These are phyloP conservation scores for Sakesphorus luctuosus DNA, from an alignment of 2,113 vertebrate species.

Conservation along the genomic window DNA sequence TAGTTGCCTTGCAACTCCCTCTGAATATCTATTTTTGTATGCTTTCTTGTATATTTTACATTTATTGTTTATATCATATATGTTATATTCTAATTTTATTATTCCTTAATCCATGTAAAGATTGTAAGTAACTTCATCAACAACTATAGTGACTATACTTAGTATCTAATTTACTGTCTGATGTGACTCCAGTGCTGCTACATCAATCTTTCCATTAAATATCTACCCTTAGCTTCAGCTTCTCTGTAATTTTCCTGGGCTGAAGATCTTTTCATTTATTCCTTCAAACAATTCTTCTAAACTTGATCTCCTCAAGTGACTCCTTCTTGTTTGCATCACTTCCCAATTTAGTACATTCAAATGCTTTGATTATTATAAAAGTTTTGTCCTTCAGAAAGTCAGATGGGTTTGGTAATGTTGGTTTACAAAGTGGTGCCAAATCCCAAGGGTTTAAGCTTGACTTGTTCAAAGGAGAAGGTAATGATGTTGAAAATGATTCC, in stretches of 20 bases:
- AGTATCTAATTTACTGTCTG: background rate
- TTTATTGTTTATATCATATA: background rate
- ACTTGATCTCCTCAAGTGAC: background rate
- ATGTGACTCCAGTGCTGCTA: background rate
- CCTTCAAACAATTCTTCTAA: background rate
- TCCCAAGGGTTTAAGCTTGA: constrained; percentile 1
- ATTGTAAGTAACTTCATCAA: background rate
- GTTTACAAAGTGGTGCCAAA: constrained; percentile 27
- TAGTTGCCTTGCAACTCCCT: background rate
- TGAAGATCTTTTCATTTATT: background rate
- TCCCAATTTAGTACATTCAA: background rate
- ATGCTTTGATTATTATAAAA: constrained; percentile 9
- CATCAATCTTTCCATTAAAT: background rate
- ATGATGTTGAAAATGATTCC: constrained; percentile 67
- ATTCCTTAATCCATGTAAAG: background rate
- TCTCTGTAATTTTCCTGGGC: background rate
- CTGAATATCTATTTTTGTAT: background rate
- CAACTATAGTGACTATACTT: background rate
- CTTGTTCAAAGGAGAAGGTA: constrained; percentile 47
- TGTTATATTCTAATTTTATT: background rate
- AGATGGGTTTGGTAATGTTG: constrained; percentile 15
- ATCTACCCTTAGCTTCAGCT: background rate
- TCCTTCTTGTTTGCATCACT: background rate
- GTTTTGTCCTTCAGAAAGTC: constrained; percentile 52
- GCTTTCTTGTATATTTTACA: background rate